Evolutionary conservation across 2,888 invertebrate genomes (phyloP), one percentile per base, ranked within the genome.

Genomic region (Leucania comma): DNA sequence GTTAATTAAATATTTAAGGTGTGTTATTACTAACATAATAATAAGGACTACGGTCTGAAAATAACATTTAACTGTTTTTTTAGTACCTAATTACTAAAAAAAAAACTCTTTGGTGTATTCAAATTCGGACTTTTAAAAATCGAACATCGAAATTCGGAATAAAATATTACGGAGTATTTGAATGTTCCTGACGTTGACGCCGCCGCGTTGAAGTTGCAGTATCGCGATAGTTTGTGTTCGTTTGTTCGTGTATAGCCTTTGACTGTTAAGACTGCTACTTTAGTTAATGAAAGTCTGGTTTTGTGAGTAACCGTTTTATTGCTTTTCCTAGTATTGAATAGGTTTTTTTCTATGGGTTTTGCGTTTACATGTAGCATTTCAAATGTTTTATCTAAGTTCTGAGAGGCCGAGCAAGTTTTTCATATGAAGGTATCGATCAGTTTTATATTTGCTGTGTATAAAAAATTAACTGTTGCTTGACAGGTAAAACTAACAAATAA

Each of bases 211-310:
- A 38, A 12, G 46, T 1, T 35, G 26, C 35, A 54, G 56, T 68
- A 58, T 53, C 22, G 59, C 22, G 35, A 42, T 60, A 67, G 29
- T 57, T 64, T 26, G 57, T 54, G 59, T 51, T 71, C 26, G 60
- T 60, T 35, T 54, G 56, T 50, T 75, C 24, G 60, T 57, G 53
- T 12, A 63, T 56, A 64, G 26, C 51, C 14, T 58, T 53, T 60
- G n/a, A 14, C 12, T 29, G 35, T 63, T 22, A 42, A 26, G 22
- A 29, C 24, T 0, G 4, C 14, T 8, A 51, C 20, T 61, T 51
- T 66, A 26, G 32, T 32, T 48, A 17, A 32, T 58, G 10, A 12
- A 64, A 57, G 22, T 64, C 65, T 61, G 32, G 24, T 22, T 32
- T 12, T 22, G 10, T 67, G 5, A 5, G 17, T 3, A 35, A 22